phyloP scores from a whole-genome alignment of 2,113 vertebrate species.

The Girardinichthys multiradiatus region DNA sequence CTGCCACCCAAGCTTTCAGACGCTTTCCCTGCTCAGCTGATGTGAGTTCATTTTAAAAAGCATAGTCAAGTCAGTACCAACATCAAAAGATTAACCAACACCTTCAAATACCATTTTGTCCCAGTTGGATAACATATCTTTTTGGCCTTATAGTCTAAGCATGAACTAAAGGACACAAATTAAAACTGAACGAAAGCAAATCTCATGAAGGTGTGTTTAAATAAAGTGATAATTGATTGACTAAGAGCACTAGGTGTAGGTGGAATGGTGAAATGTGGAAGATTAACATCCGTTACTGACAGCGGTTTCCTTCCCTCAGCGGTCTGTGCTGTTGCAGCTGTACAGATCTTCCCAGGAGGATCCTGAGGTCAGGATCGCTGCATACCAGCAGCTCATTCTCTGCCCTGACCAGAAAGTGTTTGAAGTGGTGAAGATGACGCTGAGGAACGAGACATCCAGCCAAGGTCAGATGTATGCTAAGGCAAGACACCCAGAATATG shows the following conservation, averaged over 20 bases:
- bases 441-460: slow-evolving; percentile 83
- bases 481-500: background rate
- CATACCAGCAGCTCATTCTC: slow-evolving; percentile 87
- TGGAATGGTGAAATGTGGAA: slow-evolving; percentile 56
- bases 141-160: background rate
- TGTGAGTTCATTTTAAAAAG: slow-evolving; percentile 70
- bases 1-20: slow-evolving; percentile 85
- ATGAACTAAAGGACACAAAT: background rate
- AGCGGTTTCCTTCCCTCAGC: slow-evolving; percentile 75
- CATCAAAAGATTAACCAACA: background rate
- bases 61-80: background rate
- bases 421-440: slow-evolving; percentile 78
- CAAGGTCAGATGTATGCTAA: slow-evolving; percentile 80
- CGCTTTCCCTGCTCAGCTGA: slow-evolving; percentile 83
- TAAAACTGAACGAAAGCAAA: background rate
- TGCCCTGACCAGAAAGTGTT: slow-evolving; percentile 83
- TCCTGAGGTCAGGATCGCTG: slow-evolving; percentile 85
- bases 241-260: slow-evolving; percentile 26
- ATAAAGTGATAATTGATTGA: slow-evolving; percentile 38
- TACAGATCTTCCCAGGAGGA: slow-evolving; percentile 82
- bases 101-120: background rate
- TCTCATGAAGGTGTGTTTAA: background rate
- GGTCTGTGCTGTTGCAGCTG: slow-evolving; percentile 78
- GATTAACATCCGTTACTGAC: slow-evolving; percentile 54
- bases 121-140: background rate